Evolutionary conservation across 2,888 invertebrate species (phyloP).

Genomic region (Dasysyrphus tricinctus): DNA sequence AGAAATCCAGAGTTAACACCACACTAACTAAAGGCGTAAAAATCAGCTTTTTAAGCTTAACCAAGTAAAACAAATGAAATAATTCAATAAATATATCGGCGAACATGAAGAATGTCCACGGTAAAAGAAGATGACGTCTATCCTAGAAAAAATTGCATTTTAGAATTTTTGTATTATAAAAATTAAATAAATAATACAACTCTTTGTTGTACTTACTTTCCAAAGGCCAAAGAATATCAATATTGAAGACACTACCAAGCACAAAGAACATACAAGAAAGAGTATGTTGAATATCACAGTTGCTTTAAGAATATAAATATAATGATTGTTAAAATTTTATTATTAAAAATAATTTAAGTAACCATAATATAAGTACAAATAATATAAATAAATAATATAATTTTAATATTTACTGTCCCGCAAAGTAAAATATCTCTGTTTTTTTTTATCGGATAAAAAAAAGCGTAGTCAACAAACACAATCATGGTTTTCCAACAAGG

Average conservation of each 20-base stretch:
- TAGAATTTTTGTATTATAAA: background rate
- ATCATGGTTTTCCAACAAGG: too few species aligned
- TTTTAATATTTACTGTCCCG: too few species aligned
- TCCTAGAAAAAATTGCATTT: constrained; percentile 83
- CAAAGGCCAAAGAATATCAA: constrained; percentile 88
- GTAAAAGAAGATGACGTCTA: constrained; percentile 87
- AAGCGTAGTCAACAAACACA: too few species aligned
- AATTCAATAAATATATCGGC: constrained; percentile 88
- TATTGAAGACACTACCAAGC: constrained; percentile 88
- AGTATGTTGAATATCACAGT: constrained; percentile 89
- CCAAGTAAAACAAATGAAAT: constrained; percentile 87
- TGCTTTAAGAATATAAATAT: constrained; percentile 84
- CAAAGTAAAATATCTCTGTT: too few species aligned
- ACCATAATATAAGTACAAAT: too few species aligned
- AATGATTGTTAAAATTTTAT: background rate
- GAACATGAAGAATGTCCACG: constrained; percentile 89
- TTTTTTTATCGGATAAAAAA: too few species aligned
- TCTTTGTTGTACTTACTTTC: constrained; percentile 85
- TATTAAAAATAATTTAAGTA: too few species aligned
- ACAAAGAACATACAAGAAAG: constrained; percentile 87
- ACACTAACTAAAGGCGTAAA: constrained; percentile 91
- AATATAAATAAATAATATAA: too few species aligned
- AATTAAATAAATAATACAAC: background rate
- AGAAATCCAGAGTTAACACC: constrained; percentile 90
- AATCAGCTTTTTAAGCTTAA: constrained; percentile 87